Percentiles rank a stretch among this genome's conserved stretches.
phyloP scores from a whole-genome alignment of 2,888 invertebrate genomes.

The Hyposoter didymator region DNA sequence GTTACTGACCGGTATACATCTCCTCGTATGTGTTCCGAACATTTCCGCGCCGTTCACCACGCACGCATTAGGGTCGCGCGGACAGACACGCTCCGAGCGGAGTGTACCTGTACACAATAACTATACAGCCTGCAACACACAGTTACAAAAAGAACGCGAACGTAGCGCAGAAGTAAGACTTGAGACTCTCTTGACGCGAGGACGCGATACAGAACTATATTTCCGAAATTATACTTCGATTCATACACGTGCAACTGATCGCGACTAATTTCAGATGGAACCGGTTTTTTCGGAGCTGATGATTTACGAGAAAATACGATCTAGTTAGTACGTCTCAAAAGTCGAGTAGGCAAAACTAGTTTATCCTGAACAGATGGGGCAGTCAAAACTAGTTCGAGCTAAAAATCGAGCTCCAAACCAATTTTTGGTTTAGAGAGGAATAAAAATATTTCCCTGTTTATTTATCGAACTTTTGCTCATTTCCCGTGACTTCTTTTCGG shows the following conservation, averaged over 20 bases:
- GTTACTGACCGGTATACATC: constrained; percentile 65
- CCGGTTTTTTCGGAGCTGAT: neutral
- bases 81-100: neutral
- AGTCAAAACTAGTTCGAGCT: neutral
- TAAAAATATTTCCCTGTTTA: no score
- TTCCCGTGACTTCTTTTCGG: no score
- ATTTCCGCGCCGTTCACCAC: constrained; percentile 71
- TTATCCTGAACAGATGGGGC: neutral
- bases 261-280: neutral
- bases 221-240: neutral
- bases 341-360: neutral
- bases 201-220: neutral
- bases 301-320: neutral
- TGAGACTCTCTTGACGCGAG: neutral
- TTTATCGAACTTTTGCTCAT: no score
- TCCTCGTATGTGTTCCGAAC: constrained; percentile 66
- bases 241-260: neutral
- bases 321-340: neutral
- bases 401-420: neutral
- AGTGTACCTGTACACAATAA: neutral
- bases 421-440: no score
- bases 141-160: neutral
- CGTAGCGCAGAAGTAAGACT: neutral
- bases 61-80: constrained; percentile 69
- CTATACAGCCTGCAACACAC: constrained; percentile 2